These are phyloP conservation scores for Alaudala cheleensis DNA, from an alignment of 2,113 vertebrate genomes.

Conservation along the genomic window DNA sequence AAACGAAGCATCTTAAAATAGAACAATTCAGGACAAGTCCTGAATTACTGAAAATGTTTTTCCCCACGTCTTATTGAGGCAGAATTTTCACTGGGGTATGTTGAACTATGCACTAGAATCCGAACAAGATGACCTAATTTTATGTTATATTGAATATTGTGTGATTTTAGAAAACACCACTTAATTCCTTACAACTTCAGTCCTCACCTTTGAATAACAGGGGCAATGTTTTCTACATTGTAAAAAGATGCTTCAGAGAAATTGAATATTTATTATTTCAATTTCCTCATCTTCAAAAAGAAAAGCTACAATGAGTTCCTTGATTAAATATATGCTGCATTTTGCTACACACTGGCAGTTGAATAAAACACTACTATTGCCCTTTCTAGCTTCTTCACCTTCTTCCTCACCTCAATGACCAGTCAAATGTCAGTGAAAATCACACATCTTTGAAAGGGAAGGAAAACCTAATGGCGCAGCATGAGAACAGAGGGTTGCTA, in stretches of 20 bases:
- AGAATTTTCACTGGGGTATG: not conserved
- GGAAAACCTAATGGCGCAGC: not conserved
- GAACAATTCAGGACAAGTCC: not conserved
- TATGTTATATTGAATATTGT: not conserved
- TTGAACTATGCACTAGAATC: not conserved
- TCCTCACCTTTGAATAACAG: not conserved
- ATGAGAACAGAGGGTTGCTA: not conserved
- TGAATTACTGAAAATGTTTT: not conserved
- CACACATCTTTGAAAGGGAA: not conserved
- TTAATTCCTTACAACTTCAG: not conserved
- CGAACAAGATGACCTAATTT: constrained; percentile 33
- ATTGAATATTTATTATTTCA: not conserved
- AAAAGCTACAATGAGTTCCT: not conserved
- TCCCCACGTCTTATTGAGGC: not conserved
- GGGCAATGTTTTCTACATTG: not conserved
- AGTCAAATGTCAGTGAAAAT: not conserved
- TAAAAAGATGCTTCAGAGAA: not conserved
- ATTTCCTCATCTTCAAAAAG: not conserved
- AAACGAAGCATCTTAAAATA: not conserved
- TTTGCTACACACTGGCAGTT: not conserved
- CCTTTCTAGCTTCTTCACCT: not conserved
- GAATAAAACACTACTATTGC: not conserved
- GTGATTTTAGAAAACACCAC: not conserved
- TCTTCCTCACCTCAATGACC: not conserved
- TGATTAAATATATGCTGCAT: not conserved